Evolutionary conservation across 2,888 invertebrate genomes (phyloP).

Genomic region (Drosophila histrio): DNA sequence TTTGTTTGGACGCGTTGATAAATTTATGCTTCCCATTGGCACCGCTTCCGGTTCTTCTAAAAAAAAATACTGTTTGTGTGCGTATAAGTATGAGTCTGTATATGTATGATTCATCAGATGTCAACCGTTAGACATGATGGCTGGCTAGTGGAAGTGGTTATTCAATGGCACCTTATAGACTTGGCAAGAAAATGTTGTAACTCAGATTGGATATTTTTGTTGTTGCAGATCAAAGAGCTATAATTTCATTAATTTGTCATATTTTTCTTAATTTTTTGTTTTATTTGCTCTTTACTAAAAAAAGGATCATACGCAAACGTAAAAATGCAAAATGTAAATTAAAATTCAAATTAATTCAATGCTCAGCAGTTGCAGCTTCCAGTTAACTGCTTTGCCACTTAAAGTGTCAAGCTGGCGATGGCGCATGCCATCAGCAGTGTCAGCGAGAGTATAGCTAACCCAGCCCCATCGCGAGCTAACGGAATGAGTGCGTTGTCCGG

Average conservation of each 20-base stretch:
- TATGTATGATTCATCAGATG: constrained; percentile 28
- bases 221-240: constrained; percentile 47
- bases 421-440: constrained; percentile 51
- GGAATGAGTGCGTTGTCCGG: constrained; percentile 70
- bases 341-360: not conserved
- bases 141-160: constrained; percentile 33
- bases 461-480: constrained; percentile 75
- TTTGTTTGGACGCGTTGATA: constrained; percentile 72
- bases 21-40: constrained; percentile 74
- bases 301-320: constrained; percentile 7
- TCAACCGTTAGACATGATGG: constrained; percentile 47
- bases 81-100: not conserved
- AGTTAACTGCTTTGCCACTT: not conserved
- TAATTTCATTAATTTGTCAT: constrained; percentile 24
- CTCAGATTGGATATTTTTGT: constrained; percentile 27
- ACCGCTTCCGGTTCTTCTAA: constrained; percentile 63
- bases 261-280: constrained; percentile 22
- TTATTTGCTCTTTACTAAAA: constrained; percentile 21
- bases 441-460: constrained; percentile 47
- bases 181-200: constrained; percentile 31
- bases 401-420: constrained; percentile 33
- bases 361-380: not conserved
- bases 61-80: not conserved
- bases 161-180: constrained; percentile 79
- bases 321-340: constrained; percentile 5